Conservation (phyloP, 2,797 vertebrate genomes). For the Sebastes cheni region DNA sequence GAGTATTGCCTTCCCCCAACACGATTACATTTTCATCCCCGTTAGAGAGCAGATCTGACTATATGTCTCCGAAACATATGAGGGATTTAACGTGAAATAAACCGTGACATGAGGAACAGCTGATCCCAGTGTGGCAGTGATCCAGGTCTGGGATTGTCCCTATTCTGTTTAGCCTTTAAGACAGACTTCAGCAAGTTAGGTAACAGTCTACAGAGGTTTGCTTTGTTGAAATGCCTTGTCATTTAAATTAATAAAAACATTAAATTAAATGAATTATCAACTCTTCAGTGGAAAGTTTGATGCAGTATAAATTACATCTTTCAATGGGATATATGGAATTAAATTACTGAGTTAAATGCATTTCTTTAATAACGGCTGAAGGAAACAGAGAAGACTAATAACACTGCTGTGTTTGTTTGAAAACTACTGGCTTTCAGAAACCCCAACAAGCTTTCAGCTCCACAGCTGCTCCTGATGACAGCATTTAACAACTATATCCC, state of each 20-base stretch:
- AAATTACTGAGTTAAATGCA: slow-evolving; percentile 27
- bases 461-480: slow-evolving; percentile 46
- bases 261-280: background rate
- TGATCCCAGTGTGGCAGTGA: background rate
- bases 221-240: background rate
- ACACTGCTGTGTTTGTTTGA: slow-evolving; percentile 3
- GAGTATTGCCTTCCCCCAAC: background rate
- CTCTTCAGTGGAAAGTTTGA: slow-evolving; percentile 20
- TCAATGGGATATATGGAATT: background rate
- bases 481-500: slow-evolving; percentile 43
- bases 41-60: background rate
- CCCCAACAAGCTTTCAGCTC: slow-evolving; percentile 19
- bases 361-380: slow-evolving; percentile 18
- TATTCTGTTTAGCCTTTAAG: background rate
- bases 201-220: background rate
- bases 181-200: background rate
- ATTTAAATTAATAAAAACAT: background rate
- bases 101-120: background rate
- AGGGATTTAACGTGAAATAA: background rate
- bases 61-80: background rate
- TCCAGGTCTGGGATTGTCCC: background rate
- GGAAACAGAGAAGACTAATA: slow-evolving; percentile 37
- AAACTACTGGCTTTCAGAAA: slow-evolving; percentile 13
- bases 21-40: slow-evolving; percentile 2
- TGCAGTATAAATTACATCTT: background rate